Base-by-base conservation (phyloP, 2,888 invertebrate species). In the Globia sparganii region DNA sequence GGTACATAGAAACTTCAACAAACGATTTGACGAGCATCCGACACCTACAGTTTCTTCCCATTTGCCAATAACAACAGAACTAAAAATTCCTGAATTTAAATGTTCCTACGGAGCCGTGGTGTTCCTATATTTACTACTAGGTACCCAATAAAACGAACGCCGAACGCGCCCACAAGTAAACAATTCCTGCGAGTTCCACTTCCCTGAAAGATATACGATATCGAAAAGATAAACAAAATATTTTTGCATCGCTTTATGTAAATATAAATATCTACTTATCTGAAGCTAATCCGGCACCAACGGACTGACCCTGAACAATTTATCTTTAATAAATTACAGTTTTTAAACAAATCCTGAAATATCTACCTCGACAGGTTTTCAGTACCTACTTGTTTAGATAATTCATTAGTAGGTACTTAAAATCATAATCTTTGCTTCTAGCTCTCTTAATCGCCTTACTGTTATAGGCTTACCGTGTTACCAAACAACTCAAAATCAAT, bases 381-480 rank as follows among this genome's bases (percentile, higher is more conserved):
- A 34, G 40, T 74, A 58, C 37, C 6, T 49, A 61, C 2, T 40
- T 68, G 59, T 73, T 69, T 56, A 83, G 40, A 73, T 84, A 61
- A 70, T 46, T 70, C 40, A 13, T 53, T 75, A 64, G 34, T 61
- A 53, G 4, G 46, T 4, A 43, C 40, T 40, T 69, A 64, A 77
- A 84, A 75, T 75, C 56, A 76, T 81, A 84, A 79, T 81, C 56
- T 77, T 62, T 67, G 71, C 59, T 74, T 66, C 72, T 74, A 84
- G 86, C 86, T 86, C 80, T 73, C 62, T 28, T 74, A 81, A 86
- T 79, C 77, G 69, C 71, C 81, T 83, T 85, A 83, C 85, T 58
- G n/a, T n/a, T 78, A 73, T 61, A 43, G 8, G 69, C 69, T 70
- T 77, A 68, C 31, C 46, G 61, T 58, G 56, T 73, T 65, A 62